A percentile compares a stretch with the other conserved stretches of the same genome.
Evolutionary conservation across 2,113 vertebrate genomes (phyloP).

Genomic region (Narcine bancroftii): DNA sequence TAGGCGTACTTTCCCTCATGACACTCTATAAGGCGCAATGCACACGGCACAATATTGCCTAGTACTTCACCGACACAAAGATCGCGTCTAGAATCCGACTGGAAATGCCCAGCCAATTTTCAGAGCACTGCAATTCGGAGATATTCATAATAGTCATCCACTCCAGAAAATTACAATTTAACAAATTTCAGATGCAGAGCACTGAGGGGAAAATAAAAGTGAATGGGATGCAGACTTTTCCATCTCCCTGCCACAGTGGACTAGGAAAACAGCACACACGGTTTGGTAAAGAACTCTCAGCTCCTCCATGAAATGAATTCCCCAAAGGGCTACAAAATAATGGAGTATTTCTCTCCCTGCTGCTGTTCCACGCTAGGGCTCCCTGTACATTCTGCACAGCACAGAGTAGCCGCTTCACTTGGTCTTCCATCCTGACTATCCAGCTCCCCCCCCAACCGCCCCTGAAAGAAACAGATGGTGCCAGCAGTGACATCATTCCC

Average conservation of each 20-base stretch:
- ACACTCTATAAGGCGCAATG: too few relatives aligned
- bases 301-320: background rate
- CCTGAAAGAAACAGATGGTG: background rate
- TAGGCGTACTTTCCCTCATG: too few relatives aligned
- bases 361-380: too few relatives aligned
- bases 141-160: too few relatives aligned
- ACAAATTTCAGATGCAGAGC: too few relatives aligned
- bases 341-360: background rate
- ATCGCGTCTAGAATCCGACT: too few relatives aligned
- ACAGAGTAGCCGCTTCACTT: background rate
- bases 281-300: background rate
- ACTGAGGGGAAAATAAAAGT: too few relatives aligned
- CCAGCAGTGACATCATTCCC: conserved; percentile 23
- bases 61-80: too few relatives aligned
- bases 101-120: too few relatives aligned
- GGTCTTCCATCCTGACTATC: background rate
- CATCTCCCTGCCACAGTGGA: background rate
- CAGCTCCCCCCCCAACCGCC: conserved; percentile 1
- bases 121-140: too few relatives aligned
- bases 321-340: background rate
- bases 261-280: background rate
- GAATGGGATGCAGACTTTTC: background rate
- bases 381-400: background rate
- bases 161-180: too few relatives aligned
- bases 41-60: too few relatives aligned